Percentiles rank a stretch among this genome's conserved stretches.
These are phyloP conservation scores for Stegophylla sp. DNA, from an alignment of 2,888 invertebrate species.

Conservation along the genomic window DNA sequence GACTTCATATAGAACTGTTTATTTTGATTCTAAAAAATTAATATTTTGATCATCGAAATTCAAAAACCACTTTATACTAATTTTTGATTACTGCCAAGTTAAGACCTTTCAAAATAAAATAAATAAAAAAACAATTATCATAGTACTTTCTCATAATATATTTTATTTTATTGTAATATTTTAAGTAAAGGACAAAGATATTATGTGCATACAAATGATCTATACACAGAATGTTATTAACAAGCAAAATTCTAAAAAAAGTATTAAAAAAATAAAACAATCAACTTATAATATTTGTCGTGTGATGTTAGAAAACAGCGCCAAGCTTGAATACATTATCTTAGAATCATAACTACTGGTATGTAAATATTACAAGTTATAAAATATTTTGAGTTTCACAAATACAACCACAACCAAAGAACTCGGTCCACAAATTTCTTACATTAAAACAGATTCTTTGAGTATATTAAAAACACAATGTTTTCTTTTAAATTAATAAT, in stretches of 20 bases:
- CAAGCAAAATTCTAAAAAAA: slow-evolving; percentile 38
- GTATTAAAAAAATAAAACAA: slow-evolving; percentile 34
- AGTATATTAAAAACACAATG: background rate
- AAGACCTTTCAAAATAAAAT: too few species aligned
- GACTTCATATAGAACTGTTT: too few species aligned
- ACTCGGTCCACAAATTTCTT: background rate
- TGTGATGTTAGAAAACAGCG: slow-evolving; percentile 13
- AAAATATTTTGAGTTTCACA: slow-evolving; percentile 27
- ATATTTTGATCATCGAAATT: too few species aligned
- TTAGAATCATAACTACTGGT: background rate
- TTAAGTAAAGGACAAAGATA: slow-evolving; percentile 25
- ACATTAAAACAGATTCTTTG: slow-evolving; percentile 11
- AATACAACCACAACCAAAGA: slow-evolving; percentile 45
- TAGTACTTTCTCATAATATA: background rate
- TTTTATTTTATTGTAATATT: slow-evolving; percentile 27
- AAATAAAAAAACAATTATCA: background rate
- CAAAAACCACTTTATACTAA: too few species aligned
- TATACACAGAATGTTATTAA: slow-evolving; percentile 39
- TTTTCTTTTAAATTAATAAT: slow-evolving; percentile 16
- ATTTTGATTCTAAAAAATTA: too few species aligned
- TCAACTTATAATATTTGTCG: background rate
- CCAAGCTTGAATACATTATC: slow-evolving; percentile 22
- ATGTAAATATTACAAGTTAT: slow-evolving; percentile 28
- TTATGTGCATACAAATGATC: background rate
- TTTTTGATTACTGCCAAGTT: too few species aligned